Evolutionary conservation across 2,797 vertebrate species (phyloP).

Genomic region (Cirrhinus mrigala): DNA sequence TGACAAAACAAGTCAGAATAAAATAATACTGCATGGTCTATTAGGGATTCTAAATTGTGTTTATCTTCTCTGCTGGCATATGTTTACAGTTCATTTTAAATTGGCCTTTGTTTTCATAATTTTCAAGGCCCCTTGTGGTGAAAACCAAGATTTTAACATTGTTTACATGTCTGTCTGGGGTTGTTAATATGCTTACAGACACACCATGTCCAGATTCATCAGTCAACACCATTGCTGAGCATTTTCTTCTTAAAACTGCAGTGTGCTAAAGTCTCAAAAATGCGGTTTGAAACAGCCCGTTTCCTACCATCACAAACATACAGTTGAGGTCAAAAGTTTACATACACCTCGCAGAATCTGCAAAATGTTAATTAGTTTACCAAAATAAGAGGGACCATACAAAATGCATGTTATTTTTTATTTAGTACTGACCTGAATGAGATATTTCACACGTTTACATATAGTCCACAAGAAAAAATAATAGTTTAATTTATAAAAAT

Average conservation of each 20-base stretch:
- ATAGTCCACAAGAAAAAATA: too few relatives aligned
- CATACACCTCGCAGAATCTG: too few relatives aligned
- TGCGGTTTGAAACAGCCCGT: background rate
- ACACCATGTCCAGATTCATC: background rate
- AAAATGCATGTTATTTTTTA: too few relatives aligned
- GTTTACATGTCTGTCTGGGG: background rate
- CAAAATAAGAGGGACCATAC: too few relatives aligned
- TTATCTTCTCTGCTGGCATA: background rate
- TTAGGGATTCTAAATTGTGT: background rate
- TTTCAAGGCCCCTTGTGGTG: background rate
- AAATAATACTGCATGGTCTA: background rate
- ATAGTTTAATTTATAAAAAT: too few relatives aligned
- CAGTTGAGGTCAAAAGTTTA: too few relatives aligned
- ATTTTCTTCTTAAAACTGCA: background rate
- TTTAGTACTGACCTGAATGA: too few relatives aligned
- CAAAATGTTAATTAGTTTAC: too few relatives aligned
- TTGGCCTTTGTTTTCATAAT: background rate
- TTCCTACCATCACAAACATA: too few relatives aligned
- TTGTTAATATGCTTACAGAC: background rate
- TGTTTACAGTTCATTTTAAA: slow-evolving; percentile 2
- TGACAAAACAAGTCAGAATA: background rate
- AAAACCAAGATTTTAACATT: background rate
- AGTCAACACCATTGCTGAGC: background rate
- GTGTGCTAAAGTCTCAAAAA: background rate
- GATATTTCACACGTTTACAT: too few relatives aligned